phyloP scores from a whole-genome alignment of 2,888 invertebrate genomes.

The Orchesella flavescens region DNA sequence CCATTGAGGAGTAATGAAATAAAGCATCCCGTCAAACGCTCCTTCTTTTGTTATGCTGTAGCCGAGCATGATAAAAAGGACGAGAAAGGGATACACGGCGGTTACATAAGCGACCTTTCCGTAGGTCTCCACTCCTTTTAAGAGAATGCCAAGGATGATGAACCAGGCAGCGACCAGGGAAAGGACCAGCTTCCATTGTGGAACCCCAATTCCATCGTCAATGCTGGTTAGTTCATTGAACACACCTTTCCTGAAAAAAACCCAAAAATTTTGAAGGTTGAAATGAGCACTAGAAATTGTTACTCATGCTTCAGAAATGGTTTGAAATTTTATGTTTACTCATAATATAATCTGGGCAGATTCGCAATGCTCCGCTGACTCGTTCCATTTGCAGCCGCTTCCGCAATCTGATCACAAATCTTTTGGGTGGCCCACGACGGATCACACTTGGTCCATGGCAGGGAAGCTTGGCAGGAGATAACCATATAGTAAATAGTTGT shows the following conservation, averaged over 20 bases:
- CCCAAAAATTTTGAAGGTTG: constrained; percentile 73
- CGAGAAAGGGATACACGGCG: constrained; percentile 88
- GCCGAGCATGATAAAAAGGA: constrained; percentile 83
- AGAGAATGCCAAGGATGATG: constrained; percentile 81
- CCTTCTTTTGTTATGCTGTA: constrained; percentile 78
- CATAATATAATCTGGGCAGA: constrained; percentile 60
- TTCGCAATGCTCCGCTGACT: background rate
- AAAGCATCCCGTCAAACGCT: constrained; percentile 83
- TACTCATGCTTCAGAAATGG: background rate
- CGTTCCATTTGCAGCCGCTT: background rate
- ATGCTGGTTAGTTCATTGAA: constrained; percentile 38
- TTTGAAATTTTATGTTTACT: constrained; percentile 49
- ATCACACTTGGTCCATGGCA: constrained; percentile 64
- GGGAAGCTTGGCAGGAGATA: constrained; percentile 79
- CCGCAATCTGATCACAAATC: constrained; percentile 18
- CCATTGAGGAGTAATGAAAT: constrained; percentile 88
- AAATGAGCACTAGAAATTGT: background rate
- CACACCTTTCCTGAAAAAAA: constrained; percentile 73
- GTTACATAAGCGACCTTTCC: constrained; percentile 88
- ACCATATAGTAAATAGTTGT: constrained; percentile 83
- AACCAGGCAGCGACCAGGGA: constrained; percentile 82
- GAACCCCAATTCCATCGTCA: constrained; percentile 72
- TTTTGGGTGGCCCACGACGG: constrained; percentile 51
- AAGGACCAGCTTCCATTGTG: constrained; percentile 73
- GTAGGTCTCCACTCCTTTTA: constrained; percentile 77